phyloP scores from a whole-genome alignment of 2,888 invertebrate species.

The Temnothorax ravouxi region DNA sequence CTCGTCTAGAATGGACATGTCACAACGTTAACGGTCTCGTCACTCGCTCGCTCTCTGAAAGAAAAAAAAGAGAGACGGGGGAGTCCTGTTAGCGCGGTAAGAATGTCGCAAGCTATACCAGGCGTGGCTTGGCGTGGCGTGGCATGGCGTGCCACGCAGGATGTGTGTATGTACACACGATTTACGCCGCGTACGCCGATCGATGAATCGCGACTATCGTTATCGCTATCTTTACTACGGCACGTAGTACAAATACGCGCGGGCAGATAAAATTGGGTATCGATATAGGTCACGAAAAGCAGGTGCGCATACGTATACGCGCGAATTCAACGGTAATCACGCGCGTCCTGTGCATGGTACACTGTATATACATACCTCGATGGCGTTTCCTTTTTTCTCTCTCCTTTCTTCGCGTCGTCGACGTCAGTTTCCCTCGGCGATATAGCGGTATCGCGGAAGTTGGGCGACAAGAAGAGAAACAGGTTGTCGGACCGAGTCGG shows the following conservation, averaged over 20 bases:
- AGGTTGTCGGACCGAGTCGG: background rate
- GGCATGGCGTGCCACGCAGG: background rate
- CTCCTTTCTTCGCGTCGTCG: background rate
- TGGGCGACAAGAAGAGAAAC: background rate
- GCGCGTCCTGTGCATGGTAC: background rate
- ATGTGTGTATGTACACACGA: background rate
- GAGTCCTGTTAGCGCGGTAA: conserved; percentile 59
- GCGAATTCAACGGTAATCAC: background rate
- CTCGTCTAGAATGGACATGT: conserved; percentile 90
- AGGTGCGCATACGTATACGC: background rate
- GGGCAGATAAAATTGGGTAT: background rate
- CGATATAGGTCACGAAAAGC: conserved; percentile 30
- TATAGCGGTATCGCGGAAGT: background rate
- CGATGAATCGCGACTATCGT: background rate
- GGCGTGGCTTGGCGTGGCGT: conserved; percentile 66
- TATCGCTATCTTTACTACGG: background rate
- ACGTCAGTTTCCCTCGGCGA: background rate
- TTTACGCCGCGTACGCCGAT: background rate
- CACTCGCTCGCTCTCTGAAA: conserved; percentile 75
- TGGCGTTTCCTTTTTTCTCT: background rate
- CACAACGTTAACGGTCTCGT: conserved; percentile 79
- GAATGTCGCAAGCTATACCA: conserved; percentile 20
- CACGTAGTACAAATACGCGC: no score
- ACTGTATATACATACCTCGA: conserved; percentile 14
- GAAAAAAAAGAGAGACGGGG: conserved; percentile 82